Percentiles rank a stretch among this genome's conserved stretches.
Conservation (phyloP, 2,113 vertebrate species). For the Cercopithecus mona region DNA sequence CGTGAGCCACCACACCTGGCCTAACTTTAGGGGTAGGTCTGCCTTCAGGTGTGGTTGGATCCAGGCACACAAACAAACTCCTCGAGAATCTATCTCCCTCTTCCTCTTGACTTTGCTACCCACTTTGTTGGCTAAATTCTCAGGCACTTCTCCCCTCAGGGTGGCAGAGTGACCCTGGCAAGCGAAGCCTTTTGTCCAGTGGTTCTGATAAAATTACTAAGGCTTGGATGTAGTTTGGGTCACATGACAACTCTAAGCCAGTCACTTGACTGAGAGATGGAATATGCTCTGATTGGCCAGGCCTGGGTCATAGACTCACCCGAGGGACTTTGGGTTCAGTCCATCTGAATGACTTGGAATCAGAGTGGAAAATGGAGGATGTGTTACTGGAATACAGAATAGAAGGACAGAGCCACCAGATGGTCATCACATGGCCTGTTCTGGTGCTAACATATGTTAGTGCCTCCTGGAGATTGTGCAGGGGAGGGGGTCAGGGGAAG, state of each 20-base stretch:
- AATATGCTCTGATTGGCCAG: not conserved
- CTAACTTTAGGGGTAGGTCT: not conserved
- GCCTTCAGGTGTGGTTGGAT: not conserved
- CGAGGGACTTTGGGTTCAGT: not conserved
- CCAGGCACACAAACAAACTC: not conserved
- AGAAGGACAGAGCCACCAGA: not conserved
- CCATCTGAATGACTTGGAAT: not conserved
- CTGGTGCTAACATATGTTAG: not conserved
- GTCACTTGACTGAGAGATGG: not conserved
- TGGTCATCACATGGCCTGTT: not conserved
- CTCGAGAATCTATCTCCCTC: not conserved
- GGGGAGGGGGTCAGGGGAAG: too few species aligned
- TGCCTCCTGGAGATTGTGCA: not conserved
- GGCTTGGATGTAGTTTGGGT: not conserved
- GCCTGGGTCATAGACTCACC: not conserved
- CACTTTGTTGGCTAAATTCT: not conserved
- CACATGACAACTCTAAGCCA: not conserved
- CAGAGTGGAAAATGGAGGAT: not conserved
- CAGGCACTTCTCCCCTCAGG: not conserved
- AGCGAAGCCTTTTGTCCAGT: not conserved
- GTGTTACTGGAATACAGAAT: not conserved
- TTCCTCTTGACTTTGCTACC: not conserved
- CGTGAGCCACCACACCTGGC: rapidly evolving
- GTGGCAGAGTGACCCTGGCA: not conserved
- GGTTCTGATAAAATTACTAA: not conserved